Base-by-base conservation (phyloP, 2,113 vertebrate species). In the Meriones unguiculatus region DNA sequence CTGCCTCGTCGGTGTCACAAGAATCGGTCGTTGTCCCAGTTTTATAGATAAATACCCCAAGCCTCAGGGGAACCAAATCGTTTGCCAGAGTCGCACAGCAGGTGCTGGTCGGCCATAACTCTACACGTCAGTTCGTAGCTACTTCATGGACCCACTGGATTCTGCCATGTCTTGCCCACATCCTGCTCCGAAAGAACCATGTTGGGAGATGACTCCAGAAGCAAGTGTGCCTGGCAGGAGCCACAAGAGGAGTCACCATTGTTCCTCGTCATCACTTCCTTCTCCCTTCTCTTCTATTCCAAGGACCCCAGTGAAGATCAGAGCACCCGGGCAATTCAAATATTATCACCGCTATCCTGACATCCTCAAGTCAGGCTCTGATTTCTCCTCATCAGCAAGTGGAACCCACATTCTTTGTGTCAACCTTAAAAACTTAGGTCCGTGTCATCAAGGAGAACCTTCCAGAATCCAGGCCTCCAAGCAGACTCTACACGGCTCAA, bases 21-120 rank as follows among this genome's bases (percentile, higher is more conserved):
- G 54, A 59, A 50, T 65, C 65, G 92, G 30, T n/a, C 59, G 57
- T 59, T 72, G 78, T 46, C 52, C 41, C 20, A 86, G 30, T 75
- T 91, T 57, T 35, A 69, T 41, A 91, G n/a, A 20, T 59, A 89
- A 70, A 46, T 38, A 84, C 22, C n/a, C 54, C 22, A 32, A 82
- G 35, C 22, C 64, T 92, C 87, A 85, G 85, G 93, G 54, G 82
- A 67, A n/a, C 87, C 70, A 75, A 75, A 77, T 75, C 67, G 81
- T 52, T 93, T 87, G 41, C 52, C 78, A 52, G 52, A 62, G 54
- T 85, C 81, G 70, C 41, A 92, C 20, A 64, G 80, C 8, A n/a
- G 67, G 80, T 85, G 14, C 80, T 75, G 57, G n/a, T 88, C 6
- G 28, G 28, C 81, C 81, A 32, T 76, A 59, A 69, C 50, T 77